Evolutionary conservation across 2,888 invertebrate species (phyloP), one percentile per base, ranked within the genome.

Genomic region (Acronicta psi): DNA sequence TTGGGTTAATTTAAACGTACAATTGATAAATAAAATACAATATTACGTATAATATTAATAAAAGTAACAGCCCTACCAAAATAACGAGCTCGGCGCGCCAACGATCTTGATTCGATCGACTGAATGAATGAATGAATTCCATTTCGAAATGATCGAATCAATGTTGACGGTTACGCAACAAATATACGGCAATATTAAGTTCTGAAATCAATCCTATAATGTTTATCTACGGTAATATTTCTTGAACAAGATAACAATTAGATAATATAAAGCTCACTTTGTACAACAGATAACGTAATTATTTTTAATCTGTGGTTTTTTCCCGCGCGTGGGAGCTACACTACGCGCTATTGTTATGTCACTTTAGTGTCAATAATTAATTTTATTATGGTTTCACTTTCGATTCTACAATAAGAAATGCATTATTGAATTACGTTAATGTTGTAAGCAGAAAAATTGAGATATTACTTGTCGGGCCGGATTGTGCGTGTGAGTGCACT

Each of bases 91-190:
- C 46, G 42, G 56, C 53, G 52, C 49, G 56, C 59, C 50, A 73
- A 60, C 54, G 54, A 65, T 65, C 69, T 64, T 65, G 53, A 67
- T 64, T 54, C 66, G 43, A 62, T 50, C 59, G 54, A 55, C 10
- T 43, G 65, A 72, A 52, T 69, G 73, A 71, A 75, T 73, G 77
- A 81, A 81, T 73, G 79, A 59, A 77, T 70, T 75, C 70, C 69
- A 69, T 77, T 80, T 72, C 77, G 69, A 74, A 81, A 80, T 69
- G 60, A 74, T 67, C 67, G 49, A 67, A 67, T 77, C 60, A 58
- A 60, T 45, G 54, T 63, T 49, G 56, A 64, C 65, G 41, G 62
- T 79, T 76, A 68, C 68, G 65, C 60, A 78, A 77, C 52, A 34
- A 53, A 58, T 56, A 55, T 55, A 61, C 46, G 44, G 60, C 45